phyloP scores from a whole-genome alignment of 2,888 invertebrate genomes.

The Amiota communis region DNA sequence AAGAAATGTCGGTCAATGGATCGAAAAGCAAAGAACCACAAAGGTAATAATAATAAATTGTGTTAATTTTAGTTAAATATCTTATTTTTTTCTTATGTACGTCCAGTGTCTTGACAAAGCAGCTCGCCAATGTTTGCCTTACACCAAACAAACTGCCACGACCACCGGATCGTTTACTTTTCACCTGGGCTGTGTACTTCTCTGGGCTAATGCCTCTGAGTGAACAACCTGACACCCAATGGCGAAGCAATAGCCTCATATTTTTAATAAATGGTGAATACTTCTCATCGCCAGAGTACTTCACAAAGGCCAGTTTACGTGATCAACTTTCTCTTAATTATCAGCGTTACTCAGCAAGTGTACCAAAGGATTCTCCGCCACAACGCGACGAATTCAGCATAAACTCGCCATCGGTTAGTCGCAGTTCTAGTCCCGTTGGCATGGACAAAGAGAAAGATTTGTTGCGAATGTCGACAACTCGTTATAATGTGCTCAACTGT shows the following conservation, averaged over 20 bases:
- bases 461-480: constrained; percentile 65
- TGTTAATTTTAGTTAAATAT: too few relatives aligned
- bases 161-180: constrained; percentile 76
- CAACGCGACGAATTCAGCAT: constrained; percentile 54
- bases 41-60: constrained; percentile 34
- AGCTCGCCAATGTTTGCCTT: constrained; percentile 44
- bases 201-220: constrained; percentile 82
- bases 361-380: constrained; percentile 43
- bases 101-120: constrained; percentile 49
- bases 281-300: constrained; percentile 79
- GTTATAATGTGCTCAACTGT: constrained; percentile 72
- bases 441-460: constrained; percentile 45
- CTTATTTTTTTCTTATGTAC: constrained; percentile 12
- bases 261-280: constrained; percentile 92
- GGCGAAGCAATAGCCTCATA: constrained; percentile 77
- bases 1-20: neutral
- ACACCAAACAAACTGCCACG: constrained; percentile 49
- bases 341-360: constrained; percentile 53
- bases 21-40: constrained; percentile 37
- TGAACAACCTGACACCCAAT: constrained; percentile 55
- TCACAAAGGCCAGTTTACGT: constrained; percentile 60
- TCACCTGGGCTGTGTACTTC: constrained; percentile 90
- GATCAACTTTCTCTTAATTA: constrained; percentile 61
- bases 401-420: constrained; percentile 67
- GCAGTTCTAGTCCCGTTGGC: constrained; percentile 62